Evolutionary conservation across 2,797 vertebrate species (phyloP), one percentile per base, ranked within the genome.

Genomic region (Coregonus suidteri): DNA sequence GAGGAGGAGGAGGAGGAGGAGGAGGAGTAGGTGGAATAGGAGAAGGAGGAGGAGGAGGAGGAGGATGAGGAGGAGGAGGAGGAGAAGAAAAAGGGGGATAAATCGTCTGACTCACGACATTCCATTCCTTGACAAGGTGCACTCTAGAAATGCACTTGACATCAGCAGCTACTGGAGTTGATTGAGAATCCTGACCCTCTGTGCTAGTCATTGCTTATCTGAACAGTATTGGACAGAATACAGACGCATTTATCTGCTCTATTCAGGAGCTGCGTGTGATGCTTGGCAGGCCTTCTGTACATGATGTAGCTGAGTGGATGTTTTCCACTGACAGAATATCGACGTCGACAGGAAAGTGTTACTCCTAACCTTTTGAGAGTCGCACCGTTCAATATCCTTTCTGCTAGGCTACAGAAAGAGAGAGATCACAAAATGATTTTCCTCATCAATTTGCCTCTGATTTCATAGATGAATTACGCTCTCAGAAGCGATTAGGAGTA

Each of bases 401-500:
- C 90, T 79, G 85, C 89, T 85, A 88, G 85, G 87, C 88, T 83
- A 73, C 81, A 30, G 53, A 87, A 81, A 74, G 86, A 91, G 90
- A 91, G 88, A 87, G 91, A 93, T 91, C 92, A 91, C 87, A 90
- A 90, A 89, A 86, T 85, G 88, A 92, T 93, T 92, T 92, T 91
- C 88, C 88, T 90, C 91, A 90, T 92, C 92, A 91, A 93, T 93
- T 91, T 93, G 91, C 88, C 9, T 77, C 91, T 92, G 91, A 93
- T 93, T 93, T 91, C 89, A 88, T 88, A 93, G 92, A 93, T 92
- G 91, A 93, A 91, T 92, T 91, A 93, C 91, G 89, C 92, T 90
- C 91, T 92, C 90, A 87, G 92, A 89, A 89, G 90, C 82, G 88
- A 93, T 92, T 92, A 93, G 92, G 91, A 91, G 91, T 93, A 93